Evolutionary conservation across 2,888 invertebrate genomes (phyloP).

Genomic region (Phymatocera aterrima): DNA sequence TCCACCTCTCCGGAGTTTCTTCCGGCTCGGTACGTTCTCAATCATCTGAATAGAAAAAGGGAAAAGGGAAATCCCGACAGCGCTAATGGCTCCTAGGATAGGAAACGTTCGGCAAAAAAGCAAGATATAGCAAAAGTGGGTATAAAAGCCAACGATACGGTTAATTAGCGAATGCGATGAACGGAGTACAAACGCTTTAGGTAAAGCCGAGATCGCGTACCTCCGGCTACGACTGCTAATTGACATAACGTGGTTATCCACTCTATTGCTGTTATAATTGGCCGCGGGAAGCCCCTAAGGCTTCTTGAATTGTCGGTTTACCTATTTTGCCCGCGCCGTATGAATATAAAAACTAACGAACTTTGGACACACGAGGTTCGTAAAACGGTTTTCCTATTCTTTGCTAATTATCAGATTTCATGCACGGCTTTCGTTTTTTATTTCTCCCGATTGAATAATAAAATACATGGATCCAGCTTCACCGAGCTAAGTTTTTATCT

Average conservation of each 20-base stretch:
- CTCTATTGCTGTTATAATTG: constrained; percentile 31
- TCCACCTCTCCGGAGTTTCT: too few relatives aligned
- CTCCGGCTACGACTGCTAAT: not conserved
- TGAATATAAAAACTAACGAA: not conserved
- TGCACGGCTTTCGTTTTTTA: too few relatives aligned
- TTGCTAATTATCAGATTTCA: too few relatives aligned
- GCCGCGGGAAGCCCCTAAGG: not conserved
- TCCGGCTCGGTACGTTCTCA: too few relatives aligned
- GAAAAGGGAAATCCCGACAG: too few relatives aligned
- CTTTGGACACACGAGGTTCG: too few relatives aligned
- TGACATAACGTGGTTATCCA: not conserved
- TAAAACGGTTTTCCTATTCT: too few relatives aligned
- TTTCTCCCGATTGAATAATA: too few relatives aligned
- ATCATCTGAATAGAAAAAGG: too few relatives aligned
- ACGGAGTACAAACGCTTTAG: constrained; percentile 37
- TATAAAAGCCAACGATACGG: constrained; percentile 4
- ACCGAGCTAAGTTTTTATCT: too few relatives aligned
- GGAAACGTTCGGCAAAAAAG: not conserved
- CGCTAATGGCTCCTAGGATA: too few relatives aligned
- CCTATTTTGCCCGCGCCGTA: not conserved
- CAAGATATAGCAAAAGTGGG: not conserved
- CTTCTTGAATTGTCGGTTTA: not conserved
- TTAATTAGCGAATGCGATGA: constrained; percentile 24
- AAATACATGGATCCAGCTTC: too few relatives aligned
- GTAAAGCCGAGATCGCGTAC: constrained; percentile 29